These are phyloP conservation scores for Epinephelus lanceolatus DNA, from an alignment of 2,113 vertebrate species.

Conservation along the genomic window DNA sequence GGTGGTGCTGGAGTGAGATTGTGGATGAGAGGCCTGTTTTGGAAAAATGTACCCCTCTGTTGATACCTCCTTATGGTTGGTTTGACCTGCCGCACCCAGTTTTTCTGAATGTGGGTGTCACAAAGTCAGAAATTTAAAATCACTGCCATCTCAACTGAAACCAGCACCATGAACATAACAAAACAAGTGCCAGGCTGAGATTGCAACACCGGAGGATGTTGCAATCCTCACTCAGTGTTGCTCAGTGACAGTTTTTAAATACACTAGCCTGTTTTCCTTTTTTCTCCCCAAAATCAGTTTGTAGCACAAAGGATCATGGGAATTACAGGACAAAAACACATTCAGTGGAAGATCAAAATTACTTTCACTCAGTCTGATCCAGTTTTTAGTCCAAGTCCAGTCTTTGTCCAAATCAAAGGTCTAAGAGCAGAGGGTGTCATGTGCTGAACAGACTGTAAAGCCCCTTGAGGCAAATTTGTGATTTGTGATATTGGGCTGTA, in stretches of 20 bases:
- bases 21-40: too few species aligned
- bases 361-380: neutral
- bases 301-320: neutral
- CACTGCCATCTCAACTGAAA: neutral
- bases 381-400: neutral
- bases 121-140: neutral
- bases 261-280: neutral
- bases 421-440: too few species aligned
- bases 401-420: too few species aligned
- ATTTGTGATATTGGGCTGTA: too few species aligned
- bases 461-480: too few species aligned
- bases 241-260: neutral
- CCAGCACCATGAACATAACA: neutral
- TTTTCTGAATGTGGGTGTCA: neutral
- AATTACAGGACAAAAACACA: neutral
- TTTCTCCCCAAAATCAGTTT: neutral
- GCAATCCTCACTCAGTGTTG: slow-evolving; percentile 7
- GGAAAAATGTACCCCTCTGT: too few species aligned
- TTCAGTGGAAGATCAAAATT: too few species aligned
- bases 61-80: too few species aligned
- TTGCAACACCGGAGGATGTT: neutral
- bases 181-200: neutral
- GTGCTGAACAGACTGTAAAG: too few species aligned
- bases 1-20: too few species aligned
- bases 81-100: neutral